Evolutionary conservation across 2,888 invertebrate species (phyloP).

Genomic region (Palloptera scutellata): DNA sequence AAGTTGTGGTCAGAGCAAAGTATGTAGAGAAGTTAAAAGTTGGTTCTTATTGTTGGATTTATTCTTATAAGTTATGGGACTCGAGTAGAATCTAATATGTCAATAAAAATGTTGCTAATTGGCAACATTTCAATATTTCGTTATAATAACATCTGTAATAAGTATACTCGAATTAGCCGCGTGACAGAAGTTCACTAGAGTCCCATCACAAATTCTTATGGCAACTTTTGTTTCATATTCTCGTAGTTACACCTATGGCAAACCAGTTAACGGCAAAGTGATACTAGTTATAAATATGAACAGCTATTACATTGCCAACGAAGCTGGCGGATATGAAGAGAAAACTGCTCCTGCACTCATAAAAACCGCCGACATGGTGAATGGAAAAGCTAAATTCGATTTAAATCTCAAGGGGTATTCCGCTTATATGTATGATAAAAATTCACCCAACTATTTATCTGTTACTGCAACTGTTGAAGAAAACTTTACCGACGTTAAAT

Average conservation of each 20-base stretch:
- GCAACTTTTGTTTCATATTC: not conserved
- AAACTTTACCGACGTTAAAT: conserved; percentile 80
- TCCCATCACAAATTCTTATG: too few species aligned
- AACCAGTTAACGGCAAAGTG: conserved; percentile 86
- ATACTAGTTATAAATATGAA: conserved; percentile 72
- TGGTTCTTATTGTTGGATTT: not conserved
- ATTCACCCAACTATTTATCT: conserved; percentile 36
- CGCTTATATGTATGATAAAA: conserved; percentile 19
- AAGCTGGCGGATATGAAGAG: conserved; percentile 15
- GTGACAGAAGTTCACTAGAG: too few species aligned
- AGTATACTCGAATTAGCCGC: too few species aligned
- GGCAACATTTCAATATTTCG: too few species aligned
- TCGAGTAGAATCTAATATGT: not conserved
- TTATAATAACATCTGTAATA: too few species aligned
- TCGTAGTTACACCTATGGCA: conserved; percentile 74
- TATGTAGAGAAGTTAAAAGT: conserved; percentile 40
- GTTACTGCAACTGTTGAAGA: conserved; percentile 92
- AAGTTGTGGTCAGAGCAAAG: conserved; percentile 71
- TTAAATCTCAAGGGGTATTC: conserved; percentile 50
- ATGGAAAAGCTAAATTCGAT: conserved; percentile 57
- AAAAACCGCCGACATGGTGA: conserved; percentile 51
- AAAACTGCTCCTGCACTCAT: conserved; percentile 45
- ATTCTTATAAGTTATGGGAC: not conserved
- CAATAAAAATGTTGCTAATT: not conserved
- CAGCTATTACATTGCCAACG: conserved; percentile 32